Evolutionary conservation across 2,888 invertebrate genomes (phyloP), one percentile per base, ranked within the genome.

Genomic region (Linnaemya tessellans): DNA sequence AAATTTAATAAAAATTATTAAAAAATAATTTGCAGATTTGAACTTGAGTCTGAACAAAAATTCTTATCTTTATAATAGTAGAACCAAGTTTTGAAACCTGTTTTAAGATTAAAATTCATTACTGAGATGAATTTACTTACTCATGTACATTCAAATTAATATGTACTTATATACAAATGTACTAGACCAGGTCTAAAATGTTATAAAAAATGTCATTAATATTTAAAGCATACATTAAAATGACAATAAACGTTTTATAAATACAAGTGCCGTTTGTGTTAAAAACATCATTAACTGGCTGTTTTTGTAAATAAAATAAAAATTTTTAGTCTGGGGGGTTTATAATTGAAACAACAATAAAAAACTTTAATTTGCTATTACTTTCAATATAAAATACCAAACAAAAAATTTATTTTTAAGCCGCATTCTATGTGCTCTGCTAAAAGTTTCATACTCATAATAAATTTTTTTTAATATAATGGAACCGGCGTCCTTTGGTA

Each of bases 141-240:
- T n/a, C n/a, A n/a, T n/a, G n/a, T 46, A 46, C 1, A n/a, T 5
- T 46, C 15, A 46, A 46, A 7, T 46, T 15, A 46, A 2, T 46
- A 30, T 30, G 5, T 30, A 30, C 18, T 51, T 18, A 51, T 10
- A 1, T 51, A 18, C 8, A 49, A n/a, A 43, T 38, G 38, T 38
- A 49, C n/a, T 51, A 18, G 1, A 18, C 8, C 18, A 49, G 7
- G 1, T 51, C 1, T 51, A n/a, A 51, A 20, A n/a, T 1, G 15
- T n/a, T n/a, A 5, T 3, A 46, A n/a, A 46, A 46, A 11, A 46
- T 1, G 7, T 58, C 22, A 22, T 54, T 54, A 9, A 25, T 35
- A 35, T n/a, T 58, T 62, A 62, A 41, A 22, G 5, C 20, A 41
- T 20, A 7, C 41, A 62, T 62, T 62, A 41, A 62, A 62, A 62